Base-by-base conservation (phyloP, 2,113 vertebrate species). In the Scomber colias region DNA sequence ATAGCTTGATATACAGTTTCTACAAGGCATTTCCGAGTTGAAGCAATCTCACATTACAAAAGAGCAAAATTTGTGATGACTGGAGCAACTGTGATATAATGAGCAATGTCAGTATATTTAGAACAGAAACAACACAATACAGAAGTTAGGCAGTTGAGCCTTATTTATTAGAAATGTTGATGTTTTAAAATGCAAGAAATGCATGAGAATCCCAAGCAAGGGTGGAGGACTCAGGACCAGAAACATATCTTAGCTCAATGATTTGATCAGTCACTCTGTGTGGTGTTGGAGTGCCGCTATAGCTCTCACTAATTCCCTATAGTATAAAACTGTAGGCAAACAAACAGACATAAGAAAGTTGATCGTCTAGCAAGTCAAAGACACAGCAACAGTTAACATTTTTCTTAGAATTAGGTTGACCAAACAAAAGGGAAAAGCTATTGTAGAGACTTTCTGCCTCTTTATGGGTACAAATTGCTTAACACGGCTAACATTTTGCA, bases 41-140 rank as follows among this genome's bases (percentile, higher is more conserved):
- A 78, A 46, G 19, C 45, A 51, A 71, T 57, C 7, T 66, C 17
- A 12, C 30, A 5, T 72, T 56, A 71, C 49, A 15, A 27, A 67
- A 71, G 17, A 50, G 11, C 48, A 49, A 31, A 5, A 49, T 27
- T 27, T 57, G 7, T 71, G 59, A 57, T 51, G 13, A 13, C n/a
- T 55, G 50, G 50, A 40, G 8, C 7, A 40, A 40, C 60, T 40
- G 55, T n/a, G 19, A 45, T 19, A 40, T 40, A 40, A 40, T 40
- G 9, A 40, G 35, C 9, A 40, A 9, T 40, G 35, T 40, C 35
- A 40, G 35, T 40, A 40, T 9, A 40, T 40, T 40, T 40, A 40
- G 7, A 9, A 40, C 9, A 40, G 35, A 7, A 40, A 40, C 35
- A 40, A 40, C 35, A 40, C 9, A 40, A 40, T 40, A 40, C 35